Evolutionary conservation across 1,140 invertebrate genomes (phyloP).

Genomic region (Augochlora pura): DNA sequence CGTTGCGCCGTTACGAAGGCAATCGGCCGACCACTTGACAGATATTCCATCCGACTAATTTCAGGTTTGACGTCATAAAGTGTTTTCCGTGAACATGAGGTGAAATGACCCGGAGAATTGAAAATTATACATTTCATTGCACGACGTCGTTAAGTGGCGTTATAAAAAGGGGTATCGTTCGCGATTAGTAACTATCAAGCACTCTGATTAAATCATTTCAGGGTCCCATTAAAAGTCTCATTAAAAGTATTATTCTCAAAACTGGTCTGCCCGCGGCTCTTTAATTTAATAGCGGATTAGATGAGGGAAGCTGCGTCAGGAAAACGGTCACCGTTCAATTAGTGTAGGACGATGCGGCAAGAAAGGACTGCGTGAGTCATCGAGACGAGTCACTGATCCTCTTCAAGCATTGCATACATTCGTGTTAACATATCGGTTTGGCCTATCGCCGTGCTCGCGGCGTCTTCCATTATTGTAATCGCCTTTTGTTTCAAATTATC

Average conservation of each 20-base stretch:
- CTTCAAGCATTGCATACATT: slow-evolving; percentile 50
- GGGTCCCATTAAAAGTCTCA: neutral
- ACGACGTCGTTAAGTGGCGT: neutral
- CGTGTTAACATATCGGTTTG: slow-evolving; percentile 53
- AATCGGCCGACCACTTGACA: neutral
- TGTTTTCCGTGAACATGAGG: neutral
- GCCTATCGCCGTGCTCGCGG: too few species aligned
- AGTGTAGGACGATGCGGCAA: slow-evolving; percentile 40
- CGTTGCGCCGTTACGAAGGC: neutral
- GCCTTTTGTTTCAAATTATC: too few species aligned
- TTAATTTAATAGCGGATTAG: slow-evolving; percentile 24
- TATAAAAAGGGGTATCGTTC: neutral
- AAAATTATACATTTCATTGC: neutral
- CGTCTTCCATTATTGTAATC: neutral
- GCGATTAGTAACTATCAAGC: neutral
- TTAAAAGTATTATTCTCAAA: neutral
- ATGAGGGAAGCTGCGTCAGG: neutral
- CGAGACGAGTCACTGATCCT: slow-evolving; percentile 38
- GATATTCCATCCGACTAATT: neutral
- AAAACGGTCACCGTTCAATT: slow-evolving; percentile 32
- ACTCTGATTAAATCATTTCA: neutral
- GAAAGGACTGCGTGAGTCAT: slow-evolving; percentile 51
- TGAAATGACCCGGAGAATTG: neutral
- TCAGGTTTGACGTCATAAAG: neutral
- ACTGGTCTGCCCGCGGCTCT: neutral